Evolutionary conservation across 2,113 vertebrate species (phyloP).

Genomic region (Muntiacus reevesi): DNA sequence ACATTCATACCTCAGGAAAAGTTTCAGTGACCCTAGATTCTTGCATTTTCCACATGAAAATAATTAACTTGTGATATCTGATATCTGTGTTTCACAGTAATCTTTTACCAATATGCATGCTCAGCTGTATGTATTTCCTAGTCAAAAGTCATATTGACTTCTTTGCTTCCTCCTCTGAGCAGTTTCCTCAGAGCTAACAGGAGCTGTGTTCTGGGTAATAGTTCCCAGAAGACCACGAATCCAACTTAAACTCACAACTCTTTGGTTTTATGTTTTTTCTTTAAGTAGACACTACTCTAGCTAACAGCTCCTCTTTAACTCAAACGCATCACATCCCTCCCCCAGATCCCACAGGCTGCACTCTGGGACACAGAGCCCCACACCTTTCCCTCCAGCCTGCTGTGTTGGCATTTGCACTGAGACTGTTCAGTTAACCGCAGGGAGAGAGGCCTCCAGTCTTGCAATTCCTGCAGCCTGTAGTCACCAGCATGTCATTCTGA

Average conservation of each 20-base stretch:
- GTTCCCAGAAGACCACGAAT: neutral
- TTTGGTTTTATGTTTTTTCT: neutral
- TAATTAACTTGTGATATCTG: neutral
- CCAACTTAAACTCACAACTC: neutral
- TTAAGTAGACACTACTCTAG: neutral
- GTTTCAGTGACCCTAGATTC: neutral
- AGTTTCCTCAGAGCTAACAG: neutral
- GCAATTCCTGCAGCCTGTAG: neutral
- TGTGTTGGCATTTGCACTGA: neutral
- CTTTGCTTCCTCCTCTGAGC: neutral
- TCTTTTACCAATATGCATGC: neutral
- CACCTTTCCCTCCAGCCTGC: neutral
- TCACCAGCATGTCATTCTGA: neutral
- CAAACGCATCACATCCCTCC: neutral
- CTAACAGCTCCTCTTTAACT: neutral
- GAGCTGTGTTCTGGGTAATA: neutral
- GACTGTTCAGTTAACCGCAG: too few species aligned
- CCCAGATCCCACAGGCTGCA: neutral
- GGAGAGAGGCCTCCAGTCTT: neutral
- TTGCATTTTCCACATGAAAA: neutral
- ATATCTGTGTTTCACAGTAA: neutral
- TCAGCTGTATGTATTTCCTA: neutral
- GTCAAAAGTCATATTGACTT: neutral
- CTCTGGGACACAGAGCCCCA: neutral
- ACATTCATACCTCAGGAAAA: neutral